These are phyloP conservation scores for Cliona cf. orientalis DNA, from an alignment of 37 sponge, comb jelly and placozoan species.

Conservation along the genomic window DNA sequence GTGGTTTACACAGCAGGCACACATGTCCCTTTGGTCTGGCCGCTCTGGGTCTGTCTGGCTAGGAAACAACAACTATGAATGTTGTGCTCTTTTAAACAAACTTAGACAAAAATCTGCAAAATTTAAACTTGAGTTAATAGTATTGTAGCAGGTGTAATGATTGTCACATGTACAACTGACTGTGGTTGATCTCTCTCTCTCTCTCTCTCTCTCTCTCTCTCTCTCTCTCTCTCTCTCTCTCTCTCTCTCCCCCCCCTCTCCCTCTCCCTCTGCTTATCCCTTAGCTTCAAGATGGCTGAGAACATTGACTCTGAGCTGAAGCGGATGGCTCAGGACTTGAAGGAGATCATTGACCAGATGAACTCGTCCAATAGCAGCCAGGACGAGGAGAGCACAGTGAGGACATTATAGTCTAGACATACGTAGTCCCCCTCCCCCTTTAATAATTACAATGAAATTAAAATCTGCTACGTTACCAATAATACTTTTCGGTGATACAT, in stretches of 20 bases:
- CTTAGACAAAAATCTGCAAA: too few relatives aligned
- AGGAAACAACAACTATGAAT: too few relatives aligned
- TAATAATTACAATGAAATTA: too few relatives aligned
- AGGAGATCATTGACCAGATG: constrained; percentile 85
- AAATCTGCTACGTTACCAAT: too few relatives aligned
- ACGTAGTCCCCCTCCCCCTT: neutral
- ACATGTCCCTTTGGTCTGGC: too few relatives aligned
- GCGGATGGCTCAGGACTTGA: constrained; percentile 77
- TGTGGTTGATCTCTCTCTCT: neutral
- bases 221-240: neutral
- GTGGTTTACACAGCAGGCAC: too few relatives aligned
- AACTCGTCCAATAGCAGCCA: constrained; percentile 75
- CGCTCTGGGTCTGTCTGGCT: too few relatives aligned
- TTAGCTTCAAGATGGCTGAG: constrained; percentile 78
- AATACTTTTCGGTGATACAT: too few relatives aligned
- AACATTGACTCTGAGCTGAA: constrained; percentile 74
- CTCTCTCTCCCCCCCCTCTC: constrained; percentile 5
- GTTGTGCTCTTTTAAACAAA: too few relatives aligned
- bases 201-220: neutral
- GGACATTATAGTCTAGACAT: neutral
- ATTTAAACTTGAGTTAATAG: neutral
- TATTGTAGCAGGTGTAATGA: neutral
- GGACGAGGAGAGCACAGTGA: constrained; percentile 72
- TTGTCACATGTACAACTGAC: too few relatives aligned
- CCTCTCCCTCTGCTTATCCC: neutral